These are phyloP conservation scores for Volucella inflata DNA, from an alignment of 2,888 invertebrate species.

Conservation along the genomic window DNA sequence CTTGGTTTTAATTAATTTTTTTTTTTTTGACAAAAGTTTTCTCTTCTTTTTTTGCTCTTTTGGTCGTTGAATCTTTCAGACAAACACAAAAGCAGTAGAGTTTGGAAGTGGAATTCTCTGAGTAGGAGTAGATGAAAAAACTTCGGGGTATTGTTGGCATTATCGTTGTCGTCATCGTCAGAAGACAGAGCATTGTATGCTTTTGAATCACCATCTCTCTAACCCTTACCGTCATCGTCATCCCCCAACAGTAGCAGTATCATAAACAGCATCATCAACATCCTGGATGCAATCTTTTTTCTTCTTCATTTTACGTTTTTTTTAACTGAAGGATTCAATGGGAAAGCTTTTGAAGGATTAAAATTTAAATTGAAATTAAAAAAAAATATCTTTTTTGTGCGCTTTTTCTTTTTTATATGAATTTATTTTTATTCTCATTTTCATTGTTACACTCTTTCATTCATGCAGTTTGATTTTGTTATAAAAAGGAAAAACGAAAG, in stretches of 20 bases:
- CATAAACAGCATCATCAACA: conserved; percentile 66
- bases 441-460: not conserved
- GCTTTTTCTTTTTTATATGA: conserved; percentile 23
- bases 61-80: conserved; percentile 5
- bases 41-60: conserved; percentile 29
- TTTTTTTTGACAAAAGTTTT: conserved; percentile 28
- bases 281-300: conserved; percentile 51
- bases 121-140: conserved; percentile 26
- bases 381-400: conserved; percentile 21
- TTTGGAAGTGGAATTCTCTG: conserved; percentile 16
- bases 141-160: conserved; percentile 69
- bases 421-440: not conserved
- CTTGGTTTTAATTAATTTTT: conserved; percentile 71
- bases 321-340: conserved; percentile 62
- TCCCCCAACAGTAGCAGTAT: conserved; percentile 19
- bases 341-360: conserved; percentile 75
- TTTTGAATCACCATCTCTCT: conserved; percentile 54
- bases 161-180: conserved; percentile 72
- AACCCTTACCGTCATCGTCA: conserved; percentile 30
- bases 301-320: conserved; percentile 34
- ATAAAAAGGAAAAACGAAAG: not conserved
- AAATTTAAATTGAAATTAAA: conserved; percentile 74
- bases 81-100: conserved; percentile 32
- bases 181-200: conserved; percentile 61
- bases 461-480: not conserved